Base-by-base conservation (phyloP, 2,113 vertebrate genomes). In the Aspiorhynchus laticeps region DNA sequence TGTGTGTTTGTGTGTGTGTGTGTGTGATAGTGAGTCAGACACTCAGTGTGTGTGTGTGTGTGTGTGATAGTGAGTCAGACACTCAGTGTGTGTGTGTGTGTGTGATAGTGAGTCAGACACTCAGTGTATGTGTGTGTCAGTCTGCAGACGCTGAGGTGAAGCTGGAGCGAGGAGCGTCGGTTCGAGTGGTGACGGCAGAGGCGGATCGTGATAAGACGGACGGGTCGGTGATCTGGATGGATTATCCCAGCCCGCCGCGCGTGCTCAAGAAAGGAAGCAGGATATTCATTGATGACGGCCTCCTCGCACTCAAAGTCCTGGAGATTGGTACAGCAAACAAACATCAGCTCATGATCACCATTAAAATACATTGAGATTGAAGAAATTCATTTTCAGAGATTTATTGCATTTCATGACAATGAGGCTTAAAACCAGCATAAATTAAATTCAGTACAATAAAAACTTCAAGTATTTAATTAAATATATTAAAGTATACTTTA, bases 241-340 rank as follows among this genome's bases (percentile, higher is more conserved):
- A 98, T 91, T 98, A 97, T 87, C 89, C 93, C 85, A 95, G 92
- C 67, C 91, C 98, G 86, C 87, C 92, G 46, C 89, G 87, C 3
- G 96, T 97, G 79, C 79, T 97, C 10, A 67, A 93, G 4, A 92
- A 92, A 1, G 96, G 95, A 5, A 86, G 93, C 38, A 93, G 17
- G 65, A 96, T 98, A 91, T 98, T 94, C 92, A 94, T 98, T 0
- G 97, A 98, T 2, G 97, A 98, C 1, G 97, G 97, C 4, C 96
- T 97, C 88, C 95, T 98, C 67, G 96, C 93, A 24, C 95, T 97
- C 11, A 94, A 90, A 92, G 94, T 95, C 36, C 38, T 90, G 78
- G 90, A 93, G 87, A 95, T 41, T 28, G 95, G 95, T 96, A 87
- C 2, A 28, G 36, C 69, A 67, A 43, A 88, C 79, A 87, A 76